These are phyloP conservation scores for Ctenopoma multispine DNA, from an alignment of 2,797 vertebrate genomes.

Conservation along the genomic window DNA sequence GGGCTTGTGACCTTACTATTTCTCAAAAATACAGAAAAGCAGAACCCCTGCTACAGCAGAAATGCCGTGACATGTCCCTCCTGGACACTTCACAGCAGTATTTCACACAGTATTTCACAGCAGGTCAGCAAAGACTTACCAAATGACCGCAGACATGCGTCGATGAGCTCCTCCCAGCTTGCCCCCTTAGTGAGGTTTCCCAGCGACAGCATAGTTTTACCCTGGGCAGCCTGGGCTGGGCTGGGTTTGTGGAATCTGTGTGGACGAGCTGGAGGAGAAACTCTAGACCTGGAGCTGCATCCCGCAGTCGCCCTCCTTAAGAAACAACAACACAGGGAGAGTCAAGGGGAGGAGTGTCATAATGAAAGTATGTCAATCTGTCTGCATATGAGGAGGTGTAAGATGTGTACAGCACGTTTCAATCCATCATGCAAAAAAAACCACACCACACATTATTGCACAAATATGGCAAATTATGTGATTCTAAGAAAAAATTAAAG, in stretches of 20 bases:
- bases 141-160: conserved; percentile 92
- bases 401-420: not conserved
- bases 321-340: conserved; percentile 61
- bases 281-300: conserved; percentile 85
- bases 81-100: not conserved
- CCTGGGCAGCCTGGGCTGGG: conserved; percentile 82
- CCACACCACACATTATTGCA: conserved; percentile 2
- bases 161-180: conserved; percentile 94
- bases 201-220: conserved; percentile 86
- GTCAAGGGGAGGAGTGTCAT: conserved; percentile 28
- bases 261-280: conserved; percentile 86
- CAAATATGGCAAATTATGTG: conserved; percentile 9
- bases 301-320: conserved; percentile 86
- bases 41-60: not conserved
- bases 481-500: not conserved
- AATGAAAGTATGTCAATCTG: conserved; percentile 42
- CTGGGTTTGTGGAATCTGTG: conserved; percentile 82
- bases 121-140: conserved; percentile 85
- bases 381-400: conserved; percentile 14
- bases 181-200: conserved; percentile 92
- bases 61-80: not conserved
- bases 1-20: not conserved
- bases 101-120: conserved; percentile 1
- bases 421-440: conserved; percentile 1
- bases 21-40: conserved; percentile 6